These are phyloP conservation scores for Psephotus haematonotus DNA, from an alignment of 2,113 vertebrate species.

Conservation along the genomic window DNA sequence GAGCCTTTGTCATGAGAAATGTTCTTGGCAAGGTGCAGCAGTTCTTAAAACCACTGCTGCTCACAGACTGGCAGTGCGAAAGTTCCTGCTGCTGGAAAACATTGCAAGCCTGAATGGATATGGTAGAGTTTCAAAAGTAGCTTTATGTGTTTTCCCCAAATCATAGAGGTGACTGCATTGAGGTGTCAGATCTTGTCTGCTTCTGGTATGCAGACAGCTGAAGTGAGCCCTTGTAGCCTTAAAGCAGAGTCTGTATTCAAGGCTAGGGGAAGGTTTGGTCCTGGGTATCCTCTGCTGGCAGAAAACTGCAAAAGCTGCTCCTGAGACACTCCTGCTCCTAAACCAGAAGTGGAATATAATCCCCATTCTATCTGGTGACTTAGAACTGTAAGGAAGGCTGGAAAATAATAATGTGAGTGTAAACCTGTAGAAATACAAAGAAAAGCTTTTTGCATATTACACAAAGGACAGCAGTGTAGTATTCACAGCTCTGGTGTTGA, in stretches of 20 bases:
- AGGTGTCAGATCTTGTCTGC: not conserved
- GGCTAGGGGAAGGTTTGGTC: not conserved
- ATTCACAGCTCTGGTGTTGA: not conserved
- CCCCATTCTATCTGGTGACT: not conserved
- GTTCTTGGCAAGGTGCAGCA: not conserved
- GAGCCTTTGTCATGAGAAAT: constrained; percentile 12
- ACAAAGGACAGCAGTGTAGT: not conserved
- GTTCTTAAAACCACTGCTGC: not conserved
- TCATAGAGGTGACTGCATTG: not conserved
- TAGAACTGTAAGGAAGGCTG: not conserved
- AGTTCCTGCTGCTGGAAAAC: not conserved
- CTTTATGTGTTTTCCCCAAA: not conserved
- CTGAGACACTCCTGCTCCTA: not conserved
- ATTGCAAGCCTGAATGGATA: not conserved
- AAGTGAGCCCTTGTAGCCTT: not conserved
- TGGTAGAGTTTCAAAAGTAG: not conserved
- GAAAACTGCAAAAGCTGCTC: constrained; percentile 30
- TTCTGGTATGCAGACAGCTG: not conserved
- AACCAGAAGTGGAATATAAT: not conserved
- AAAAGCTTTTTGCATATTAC: not conserved
- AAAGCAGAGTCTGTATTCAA: not conserved
- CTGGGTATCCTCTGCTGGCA: constrained; percentile 50
- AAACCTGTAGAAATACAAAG: not conserved
- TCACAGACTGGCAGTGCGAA: not conserved
- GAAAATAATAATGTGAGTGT: not conserved